Base-by-base conservation (phyloP, 2,113 vertebrate genomes). In the Nanorana parkeri region DNA sequence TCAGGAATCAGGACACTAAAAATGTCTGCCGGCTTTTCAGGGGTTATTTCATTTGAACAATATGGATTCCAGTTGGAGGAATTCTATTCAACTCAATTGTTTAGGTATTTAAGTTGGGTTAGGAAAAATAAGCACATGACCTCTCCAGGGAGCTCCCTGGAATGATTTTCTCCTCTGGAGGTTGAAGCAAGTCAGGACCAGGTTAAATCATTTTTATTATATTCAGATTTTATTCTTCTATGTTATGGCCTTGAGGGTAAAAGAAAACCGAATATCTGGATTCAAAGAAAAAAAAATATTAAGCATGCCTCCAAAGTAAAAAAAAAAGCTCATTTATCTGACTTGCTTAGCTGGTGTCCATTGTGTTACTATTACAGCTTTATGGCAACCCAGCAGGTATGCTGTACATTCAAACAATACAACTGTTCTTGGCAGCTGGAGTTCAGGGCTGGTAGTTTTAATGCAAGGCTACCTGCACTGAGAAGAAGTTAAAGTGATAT, bases 21-120 rank as follows among this genome's bases (percentile, higher is more conserved):
- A 56, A 75, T 8, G 47, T 65, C 68, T 55, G 29, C 26, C n/a
- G 19, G 15, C 32, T 41, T 23, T 13, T 82, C 60, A 56, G 7
- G 41, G 60, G 47, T 75, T 54, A 24, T 75, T 81, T 51, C 23
- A 20, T 54, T 24, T 56, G 56, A 51, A 73, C 60, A 74, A 74
- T 75, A 24, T 47, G 47, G 66, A 36, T 65, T n/a, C 61, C 68
- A 55, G 28, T 65, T 60, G 55, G n/a, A 74, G 71, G 61, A 75
- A 82, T 75, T 82, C 80, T n/a, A 52, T 63, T 73, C 63, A 24
- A 74, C 69, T 58, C 67, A 58, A 66, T 74, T 66, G 26, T 56
- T 75, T 73, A 68, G 32, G 69, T 74, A 20, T 74, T 75, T 56
- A 67, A 74, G 28, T 51, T 36, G 21, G 7, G 67, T 32, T 54